These are phyloP conservation scores for Typhlichthys subterraneus DNA, from an alignment of 2,797 vertebrate genomes.

Conservation along the genomic window DNA sequence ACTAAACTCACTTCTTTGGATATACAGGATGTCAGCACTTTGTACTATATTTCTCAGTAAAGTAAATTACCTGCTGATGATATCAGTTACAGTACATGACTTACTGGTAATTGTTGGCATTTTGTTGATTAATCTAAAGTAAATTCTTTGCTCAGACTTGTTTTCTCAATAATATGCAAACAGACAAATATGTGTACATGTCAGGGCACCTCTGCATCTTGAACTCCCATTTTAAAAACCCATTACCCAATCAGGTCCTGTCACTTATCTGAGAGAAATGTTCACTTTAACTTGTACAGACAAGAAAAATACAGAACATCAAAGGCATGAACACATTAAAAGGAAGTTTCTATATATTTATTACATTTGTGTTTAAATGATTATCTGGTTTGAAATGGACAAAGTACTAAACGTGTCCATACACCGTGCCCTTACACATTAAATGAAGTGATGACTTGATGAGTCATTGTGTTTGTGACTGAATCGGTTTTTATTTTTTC, in stretches of 20 bases:
- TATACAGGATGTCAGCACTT: too few species aligned
- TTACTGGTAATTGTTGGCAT: neutral
- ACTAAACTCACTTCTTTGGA: too few species aligned
- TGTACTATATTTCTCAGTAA: neutral
- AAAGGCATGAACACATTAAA: too few species aligned
- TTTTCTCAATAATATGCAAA: constrained; percentile 13
- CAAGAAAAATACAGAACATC: too few species aligned
- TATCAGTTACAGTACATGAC: neutral
- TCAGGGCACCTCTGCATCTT: constrained; percentile 38
- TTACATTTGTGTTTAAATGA: too few species aligned
- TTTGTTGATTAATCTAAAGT: constrained; percentile 15
- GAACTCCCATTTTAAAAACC: neutral
- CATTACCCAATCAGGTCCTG: too few species aligned
- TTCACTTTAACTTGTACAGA: too few species aligned
- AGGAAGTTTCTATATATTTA: too few species aligned
- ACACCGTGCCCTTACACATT: neutral
- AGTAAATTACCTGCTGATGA: too few species aligned
- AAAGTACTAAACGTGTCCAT: neutral
- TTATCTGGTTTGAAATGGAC: too few species aligned
- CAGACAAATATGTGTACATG: constrained; percentile 14
- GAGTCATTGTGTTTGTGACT: constrained; percentile 43
- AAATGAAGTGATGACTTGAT: constrained; percentile 24
- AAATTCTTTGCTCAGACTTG: constrained; percentile 3
- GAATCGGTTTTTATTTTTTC: constrained; percentile 50
- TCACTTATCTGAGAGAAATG: too few species aligned